These are phyloP conservation scores for Phocoena sinus DNA, from an alignment of 2,113 vertebrate genomes.

Conservation along the genomic window DNA sequence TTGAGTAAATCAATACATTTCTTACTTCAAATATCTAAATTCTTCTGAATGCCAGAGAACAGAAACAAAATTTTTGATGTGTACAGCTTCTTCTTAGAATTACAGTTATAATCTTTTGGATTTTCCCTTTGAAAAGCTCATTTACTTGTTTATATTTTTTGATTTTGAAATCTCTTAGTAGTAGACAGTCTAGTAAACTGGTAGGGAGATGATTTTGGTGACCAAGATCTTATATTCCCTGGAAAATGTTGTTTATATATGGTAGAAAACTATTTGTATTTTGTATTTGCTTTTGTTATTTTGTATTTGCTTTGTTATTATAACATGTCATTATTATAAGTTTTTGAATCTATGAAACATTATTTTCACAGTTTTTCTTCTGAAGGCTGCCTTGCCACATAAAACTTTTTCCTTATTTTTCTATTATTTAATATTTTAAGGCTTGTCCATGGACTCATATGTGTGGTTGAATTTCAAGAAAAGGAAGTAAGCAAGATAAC, in stretches of 20 bases:
- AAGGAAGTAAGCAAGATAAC: neutral
- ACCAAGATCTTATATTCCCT: neutral
- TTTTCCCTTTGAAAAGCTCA: slow-evolving; percentile 1
- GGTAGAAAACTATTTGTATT: neutral
- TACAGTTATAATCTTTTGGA: neutral
- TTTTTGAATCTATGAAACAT: neutral
- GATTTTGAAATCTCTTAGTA: neutral
- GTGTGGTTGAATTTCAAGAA: neutral
- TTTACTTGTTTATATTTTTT: neutral
- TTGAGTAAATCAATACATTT: neutral
- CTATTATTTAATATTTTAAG: slow-evolving; percentile 22
- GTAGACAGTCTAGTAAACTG: neutral
- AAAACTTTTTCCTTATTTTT: slow-evolving; percentile 7
- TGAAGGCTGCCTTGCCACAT: neutral
- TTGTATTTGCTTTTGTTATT: neutral
- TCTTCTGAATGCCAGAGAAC: neutral
- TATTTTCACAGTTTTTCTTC: neutral
- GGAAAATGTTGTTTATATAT: neutral
- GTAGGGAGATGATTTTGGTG: neutral
- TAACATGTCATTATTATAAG: neutral
- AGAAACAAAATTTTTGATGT: neutral
- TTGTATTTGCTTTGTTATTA: slow-evolving; percentile 19
- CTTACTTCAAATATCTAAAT: neutral
- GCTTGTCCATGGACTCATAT: neutral
- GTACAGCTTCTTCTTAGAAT: neutral